Evolutionary conservation across 2,113 vertebrate genomes (phyloP), one percentile per base, ranked within the genome.

Genomic region (Miniopterus natalensis): DNA sequence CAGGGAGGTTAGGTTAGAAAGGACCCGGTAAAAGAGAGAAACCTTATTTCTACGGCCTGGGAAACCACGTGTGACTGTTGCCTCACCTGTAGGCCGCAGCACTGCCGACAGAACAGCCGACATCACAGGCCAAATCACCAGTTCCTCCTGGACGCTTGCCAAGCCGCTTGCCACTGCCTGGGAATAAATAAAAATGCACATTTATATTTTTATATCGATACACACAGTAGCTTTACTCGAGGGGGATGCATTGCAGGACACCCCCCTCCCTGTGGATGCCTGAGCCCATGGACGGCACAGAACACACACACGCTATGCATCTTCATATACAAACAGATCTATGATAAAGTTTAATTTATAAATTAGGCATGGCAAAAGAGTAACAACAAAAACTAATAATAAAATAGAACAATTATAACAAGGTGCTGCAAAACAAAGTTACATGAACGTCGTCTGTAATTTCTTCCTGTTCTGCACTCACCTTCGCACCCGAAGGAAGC

Each of bases 11-110:
- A 40, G 40, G 13, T 75, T 42, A 47, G 18, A 88, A 92, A 23
- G 5, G 18, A 84, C 63, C 15, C 14, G 88, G 84, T 29, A 5
- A 77, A 86, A 92, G 63, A 71, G 49, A 59, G 17, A 90, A 84
- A 53, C 0, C 51, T 47, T 23, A 1, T 20, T 55, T 49, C 1
- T 21, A 8, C 25, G 10, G 59, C 45, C 80, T 70, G 36, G n/a
- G 47, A 75, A 78, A 8, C 8, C 3, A 42, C 8, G 23, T 49
- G 5, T 27, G 78, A 8, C 27, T 20, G 31, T 29, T 42, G 7
- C 15, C 36, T 25, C 21, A 57, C 31, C 45, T 45, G 68, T 40
- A 29, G 40, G 63, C n/a, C 36, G 0, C 3, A 63, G 36, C 40
- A 5, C 55, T 73, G 27, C 47, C 29, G 27, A 36, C 8, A 86